Percentiles rank a stretch among this genome's conserved stretches.
These are phyloP conservation scores for Selenia dentaria DNA, from an alignment of 2,888 invertebrate species.

Conservation along the genomic window DNA sequence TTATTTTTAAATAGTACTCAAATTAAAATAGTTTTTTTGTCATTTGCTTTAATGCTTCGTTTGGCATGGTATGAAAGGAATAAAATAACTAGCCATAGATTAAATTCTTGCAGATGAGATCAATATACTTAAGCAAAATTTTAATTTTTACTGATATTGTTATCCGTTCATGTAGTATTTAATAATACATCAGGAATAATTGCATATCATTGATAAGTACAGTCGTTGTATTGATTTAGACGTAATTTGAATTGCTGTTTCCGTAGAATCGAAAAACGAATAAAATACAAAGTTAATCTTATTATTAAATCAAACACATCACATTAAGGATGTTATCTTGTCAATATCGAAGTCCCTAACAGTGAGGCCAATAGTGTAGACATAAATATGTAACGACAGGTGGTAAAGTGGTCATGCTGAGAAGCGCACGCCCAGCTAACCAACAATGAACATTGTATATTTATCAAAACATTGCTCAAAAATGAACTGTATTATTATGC, in stretches of 20 bases:
- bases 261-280: constrained; percentile 60
- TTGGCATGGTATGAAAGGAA: too few species aligned
- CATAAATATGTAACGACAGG: constrained; percentile 85
- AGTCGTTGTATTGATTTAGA: constrained; percentile 9
- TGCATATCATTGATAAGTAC: constrained; percentile 1
- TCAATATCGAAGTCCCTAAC: constrained; percentile 84
- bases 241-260: constrained; percentile 64
- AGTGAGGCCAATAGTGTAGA: constrained; percentile 84
- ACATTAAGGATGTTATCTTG: constrained; percentile 86
- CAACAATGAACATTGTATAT: constrained; percentile 53
- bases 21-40: too few species aligned
- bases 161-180: too few species aligned
- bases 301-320: constrained; percentile 86
- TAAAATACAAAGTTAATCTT: constrained; percentile 78
- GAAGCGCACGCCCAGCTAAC: constrained; percentile 74
- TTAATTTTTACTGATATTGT: too few species aligned
- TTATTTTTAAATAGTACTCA: too few species aligned
- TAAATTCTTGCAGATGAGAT: too few species aligned
- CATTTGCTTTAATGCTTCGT: too few species aligned
- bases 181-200: neutral
- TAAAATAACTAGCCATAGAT: too few species aligned
- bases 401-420: constrained; percentile 83
- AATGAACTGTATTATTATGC: constrained; percentile 60
- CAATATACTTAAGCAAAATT: too few species aligned
- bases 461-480: constrained; percentile 48